Conservation (phyloP, 2,888 invertebrate genomes). For the Arrhopalites spinosus region DNA sequence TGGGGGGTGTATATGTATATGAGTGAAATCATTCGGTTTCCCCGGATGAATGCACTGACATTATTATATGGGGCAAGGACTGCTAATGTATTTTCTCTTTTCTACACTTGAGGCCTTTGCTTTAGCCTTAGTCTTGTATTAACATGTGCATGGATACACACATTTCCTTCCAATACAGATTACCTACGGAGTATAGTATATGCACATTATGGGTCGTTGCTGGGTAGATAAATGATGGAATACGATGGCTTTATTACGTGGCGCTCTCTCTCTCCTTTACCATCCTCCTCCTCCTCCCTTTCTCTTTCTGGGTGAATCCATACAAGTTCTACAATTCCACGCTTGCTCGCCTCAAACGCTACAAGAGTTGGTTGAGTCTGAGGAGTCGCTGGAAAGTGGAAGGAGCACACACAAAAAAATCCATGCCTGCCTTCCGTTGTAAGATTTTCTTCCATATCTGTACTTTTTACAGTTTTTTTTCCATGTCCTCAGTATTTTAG, state of each 20-base stretch:
- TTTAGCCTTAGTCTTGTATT: too few relatives aligned
- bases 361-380: not conserved
- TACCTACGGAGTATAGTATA: not conserved
- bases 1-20: not conserved
- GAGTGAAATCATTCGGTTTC: slow-evolving; percentile 4
- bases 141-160: too few relatives aligned
- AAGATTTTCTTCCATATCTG: not conserved
- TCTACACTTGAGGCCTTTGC: too few relatives aligned
- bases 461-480: not conserved
- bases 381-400: not conserved
- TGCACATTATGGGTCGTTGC: not conserved
- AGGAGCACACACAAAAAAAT: not conserved
- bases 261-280: too few relatives aligned
- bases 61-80: slow-evolving; percentile 2
- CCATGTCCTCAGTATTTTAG: not conserved
- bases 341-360: slow-evolving; percentile 27
- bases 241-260: slow-evolving; percentile 25
- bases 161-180: too few relatives aligned
- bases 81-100: slow-evolving; percentile 11
- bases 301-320: slow-evolving; percentile 17
- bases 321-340: slow-evolving; percentile 32
- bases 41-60: slow-evolving; percentile 23
- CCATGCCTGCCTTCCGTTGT: not conserved
- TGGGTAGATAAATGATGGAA: slow-evolving; percentile 25
- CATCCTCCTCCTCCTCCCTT: too few relatives aligned